Evolutionary conservation across 2,113 vertebrate species (phyloP).

Genomic region (Mixornis gularis): DNA sequence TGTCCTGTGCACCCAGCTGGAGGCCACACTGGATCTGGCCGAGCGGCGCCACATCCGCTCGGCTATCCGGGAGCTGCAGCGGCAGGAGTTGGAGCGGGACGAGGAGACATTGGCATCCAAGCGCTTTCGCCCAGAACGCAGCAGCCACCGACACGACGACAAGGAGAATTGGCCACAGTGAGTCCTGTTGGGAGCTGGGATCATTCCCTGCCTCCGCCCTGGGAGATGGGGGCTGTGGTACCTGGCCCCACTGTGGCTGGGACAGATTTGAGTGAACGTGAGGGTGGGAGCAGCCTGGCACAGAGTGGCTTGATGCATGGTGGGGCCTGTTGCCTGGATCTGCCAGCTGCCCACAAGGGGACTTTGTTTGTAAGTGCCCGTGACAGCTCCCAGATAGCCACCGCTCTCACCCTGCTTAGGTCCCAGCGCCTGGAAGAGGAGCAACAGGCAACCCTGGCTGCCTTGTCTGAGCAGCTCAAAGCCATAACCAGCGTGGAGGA

Average conservation of each 20-base stretch:
- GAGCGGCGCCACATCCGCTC: conserved; percentile 90
- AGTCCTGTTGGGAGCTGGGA: neutral
- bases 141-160: conserved; percentile 77
- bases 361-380: neutral
- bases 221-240: rapidly evolving
- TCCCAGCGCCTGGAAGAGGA: conserved; percentile 72
- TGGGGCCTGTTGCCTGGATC: neutral
- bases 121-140: conserved; percentile 82
- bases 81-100: conserved; percentile 86
- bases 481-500: conserved; percentile 85
- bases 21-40: conserved; percentile 85
- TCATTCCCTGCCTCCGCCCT: neutral
- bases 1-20: conserved; percentile 72
- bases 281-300: neutral
- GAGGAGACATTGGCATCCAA: conserved; percentile 90
- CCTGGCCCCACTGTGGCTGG: neutral
- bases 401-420: neutral
- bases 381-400: rapidly evolving
- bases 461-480: conserved; percentile 79
- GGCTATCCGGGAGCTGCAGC: conserved; percentile 87
- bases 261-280: rapidly evolving
- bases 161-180: conserved; percentile 94
- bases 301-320: rapidly evolving
- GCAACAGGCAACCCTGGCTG: conserved; percentile 72
- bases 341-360: neutral